Conservation (phyloP, 2,888 invertebrate genomes). For the Metellina segmentata region DNA sequence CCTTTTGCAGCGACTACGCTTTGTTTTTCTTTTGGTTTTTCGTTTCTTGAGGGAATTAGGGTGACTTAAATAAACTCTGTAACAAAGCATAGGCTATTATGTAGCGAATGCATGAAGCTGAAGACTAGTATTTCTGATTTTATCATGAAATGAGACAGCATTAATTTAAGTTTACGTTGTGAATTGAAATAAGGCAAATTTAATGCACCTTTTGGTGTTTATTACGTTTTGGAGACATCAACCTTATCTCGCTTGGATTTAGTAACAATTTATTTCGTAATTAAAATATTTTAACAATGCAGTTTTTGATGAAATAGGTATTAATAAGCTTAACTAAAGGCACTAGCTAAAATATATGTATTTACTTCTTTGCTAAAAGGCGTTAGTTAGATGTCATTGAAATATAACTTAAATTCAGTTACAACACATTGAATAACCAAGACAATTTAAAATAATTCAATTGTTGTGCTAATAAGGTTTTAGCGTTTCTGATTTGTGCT, state of each 20-base stretch:
- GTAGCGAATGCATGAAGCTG: background rate
- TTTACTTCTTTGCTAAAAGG: too few species aligned
- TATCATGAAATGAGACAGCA: background rate
- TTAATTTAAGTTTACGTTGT: background rate
- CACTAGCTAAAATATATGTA: too few species aligned
- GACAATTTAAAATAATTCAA: too few species aligned
- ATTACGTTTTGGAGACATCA: too few species aligned
- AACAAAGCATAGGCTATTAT: background rate
- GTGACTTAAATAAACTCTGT: background rate
- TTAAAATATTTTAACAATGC: background rate
- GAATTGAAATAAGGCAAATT: too few species aligned
- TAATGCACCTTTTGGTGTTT: background rate
- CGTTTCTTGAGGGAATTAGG: background rate
- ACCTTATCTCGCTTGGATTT: too few species aligned
- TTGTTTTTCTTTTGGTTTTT: background rate
- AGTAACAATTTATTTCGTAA: too few species aligned
- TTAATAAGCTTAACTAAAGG: too few species aligned
- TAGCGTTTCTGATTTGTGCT: constrained; percentile 44
- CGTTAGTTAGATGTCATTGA: too few species aligned
- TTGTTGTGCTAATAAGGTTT: background rate
- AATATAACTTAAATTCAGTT: too few species aligned
- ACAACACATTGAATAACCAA: too few species aligned
- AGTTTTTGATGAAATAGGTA: background rate
- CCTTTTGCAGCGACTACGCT: background rate
- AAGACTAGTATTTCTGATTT: background rate